Conservation (phyloP, 1,140 invertebrate genomes). For the Rhynchophorus ferrugineus region DNA sequence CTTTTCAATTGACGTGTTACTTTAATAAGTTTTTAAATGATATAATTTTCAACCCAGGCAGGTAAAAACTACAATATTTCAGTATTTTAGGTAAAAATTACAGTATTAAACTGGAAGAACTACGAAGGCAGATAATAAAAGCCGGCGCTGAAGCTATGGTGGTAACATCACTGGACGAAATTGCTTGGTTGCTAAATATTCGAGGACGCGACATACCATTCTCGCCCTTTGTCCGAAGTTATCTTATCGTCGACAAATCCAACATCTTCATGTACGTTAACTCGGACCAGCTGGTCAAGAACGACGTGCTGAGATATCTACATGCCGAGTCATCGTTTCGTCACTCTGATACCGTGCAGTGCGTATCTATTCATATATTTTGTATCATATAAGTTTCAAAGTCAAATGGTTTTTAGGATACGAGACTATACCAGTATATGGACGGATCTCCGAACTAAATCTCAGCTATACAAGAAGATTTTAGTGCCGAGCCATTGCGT, state of each 20-base stretch:
- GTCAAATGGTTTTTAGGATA: constrained; percentile 45
- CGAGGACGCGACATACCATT: constrained; percentile 83
- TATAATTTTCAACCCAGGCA: too few species aligned
- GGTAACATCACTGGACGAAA: constrained; percentile 83
- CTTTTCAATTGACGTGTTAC: too few species aligned
- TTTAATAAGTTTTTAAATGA: too few species aligned
- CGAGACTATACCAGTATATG: constrained; percentile 63
- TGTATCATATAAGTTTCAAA: background rate
- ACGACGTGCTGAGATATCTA: constrained; percentile 30
- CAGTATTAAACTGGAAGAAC: constrained; percentile 62
- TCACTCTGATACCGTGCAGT: constrained; percentile 30
- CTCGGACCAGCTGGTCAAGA: constrained; percentile 39
- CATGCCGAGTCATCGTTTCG: constrained; percentile 24
- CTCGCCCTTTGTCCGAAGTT: constrained; percentile 75
- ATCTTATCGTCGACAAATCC: constrained; percentile 54
- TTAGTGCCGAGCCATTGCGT: constrained; percentile 64
- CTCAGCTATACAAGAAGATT: constrained; percentile 58
- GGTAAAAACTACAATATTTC: constrained; percentile 16
- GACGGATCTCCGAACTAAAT: constrained; percentile 58
- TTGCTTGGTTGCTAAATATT: constrained; percentile 93
- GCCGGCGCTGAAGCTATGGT: constrained; percentile 68
- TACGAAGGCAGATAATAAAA: constrained; percentile 58
- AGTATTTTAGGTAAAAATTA: constrained; percentile 52
- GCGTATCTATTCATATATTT: constrained; percentile 17
- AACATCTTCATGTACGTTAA: constrained; percentile 54